phyloP scores from a whole-genome alignment of 2,797 vertebrate species.

The Pseudochirops corinnae region DNA sequence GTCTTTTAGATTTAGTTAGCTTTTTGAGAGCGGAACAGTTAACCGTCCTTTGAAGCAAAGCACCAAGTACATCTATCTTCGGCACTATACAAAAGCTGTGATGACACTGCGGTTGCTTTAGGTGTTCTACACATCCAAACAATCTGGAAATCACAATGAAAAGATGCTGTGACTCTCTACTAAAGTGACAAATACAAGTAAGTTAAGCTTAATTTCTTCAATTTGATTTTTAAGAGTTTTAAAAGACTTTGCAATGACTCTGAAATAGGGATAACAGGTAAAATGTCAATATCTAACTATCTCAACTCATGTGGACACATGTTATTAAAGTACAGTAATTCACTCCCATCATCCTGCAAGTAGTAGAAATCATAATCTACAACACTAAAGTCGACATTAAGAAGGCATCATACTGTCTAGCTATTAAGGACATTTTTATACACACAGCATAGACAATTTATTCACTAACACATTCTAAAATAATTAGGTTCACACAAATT shows the following conservation, averaged over 20 bases:
- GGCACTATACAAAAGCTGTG: slow-evolving; percentile 60
- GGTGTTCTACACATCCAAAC: slow-evolving; percentile 53
- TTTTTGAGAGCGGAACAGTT: not conserved
- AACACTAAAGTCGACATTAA: not conserved
- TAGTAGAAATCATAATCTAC: slow-evolving; percentile 66
- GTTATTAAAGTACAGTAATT: slow-evolving; percentile 70
- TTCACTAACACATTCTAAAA: slow-evolving; percentile 20
- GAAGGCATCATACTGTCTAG: not conserved
- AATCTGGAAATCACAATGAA: slow-evolving; percentile 52
- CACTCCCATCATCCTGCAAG: slow-evolving; percentile 66
- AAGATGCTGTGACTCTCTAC: slow-evolving; percentile 74
- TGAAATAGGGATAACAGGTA: slow-evolving; percentile 72
- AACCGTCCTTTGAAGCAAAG: slow-evolving; percentile 49
- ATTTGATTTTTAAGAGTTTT: slow-evolving; percentile 57
- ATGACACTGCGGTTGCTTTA: slow-evolving; percentile 52
- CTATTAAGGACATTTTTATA: slow-evolving; percentile 1
- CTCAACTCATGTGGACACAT: slow-evolving; percentile 48
- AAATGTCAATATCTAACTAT: slow-evolving; percentile 70
- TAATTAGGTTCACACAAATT: slow-evolving; percentile 49
- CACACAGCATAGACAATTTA: slow-evolving; percentile 28
- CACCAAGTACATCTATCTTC: slow-evolving; percentile 63
- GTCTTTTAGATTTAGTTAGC: not conserved
- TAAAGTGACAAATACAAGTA: slow-evolving; percentile 77
- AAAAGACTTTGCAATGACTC: slow-evolving; percentile 69
- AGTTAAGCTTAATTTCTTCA: slow-evolving; percentile 75